These are phyloP conservation scores for Tachina lurida DNA, from an alignment of 2,888 invertebrate genomes.

Conservation along the genomic window DNA sequence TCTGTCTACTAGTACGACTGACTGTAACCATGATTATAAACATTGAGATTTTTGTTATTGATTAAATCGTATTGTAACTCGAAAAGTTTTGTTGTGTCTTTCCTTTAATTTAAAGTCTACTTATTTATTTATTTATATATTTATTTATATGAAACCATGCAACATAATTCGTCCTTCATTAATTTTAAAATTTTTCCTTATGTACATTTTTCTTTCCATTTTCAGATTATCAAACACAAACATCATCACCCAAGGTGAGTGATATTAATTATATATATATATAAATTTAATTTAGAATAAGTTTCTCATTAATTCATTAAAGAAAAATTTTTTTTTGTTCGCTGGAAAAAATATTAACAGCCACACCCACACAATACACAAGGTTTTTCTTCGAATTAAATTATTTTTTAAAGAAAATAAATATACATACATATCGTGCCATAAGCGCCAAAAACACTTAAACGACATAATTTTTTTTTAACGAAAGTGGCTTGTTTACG, in stretches of 20 bases:
- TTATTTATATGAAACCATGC: background rate
- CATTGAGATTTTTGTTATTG: slow-evolving; percentile 53
- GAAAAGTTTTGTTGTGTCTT: slow-evolving; percentile 18
- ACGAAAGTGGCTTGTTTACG: no score
- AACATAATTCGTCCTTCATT: slow-evolving; percentile 52
- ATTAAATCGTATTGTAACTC: slow-evolving; percentile 31
- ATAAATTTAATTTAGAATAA: background rate
- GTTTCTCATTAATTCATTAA: background rate
- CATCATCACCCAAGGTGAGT: slow-evolving; percentile 11
- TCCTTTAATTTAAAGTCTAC: background rate
- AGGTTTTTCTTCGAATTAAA: no score
- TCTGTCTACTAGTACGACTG: background rate
- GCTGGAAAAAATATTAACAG: no score
- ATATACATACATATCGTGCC: no score
- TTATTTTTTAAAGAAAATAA: no score
- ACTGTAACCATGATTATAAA: slow-evolving; percentile 44
- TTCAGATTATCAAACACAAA: background rate
- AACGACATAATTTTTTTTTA: no score
- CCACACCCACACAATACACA: no score
- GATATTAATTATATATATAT: background rate
- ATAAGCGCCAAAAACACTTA: no score
- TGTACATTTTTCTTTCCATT: slow-evolving; percentile 12
- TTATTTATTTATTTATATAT: slow-evolving; percentile 6
- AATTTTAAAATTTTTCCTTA: background rate
- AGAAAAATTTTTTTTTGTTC: no score